Base-by-base conservation (phyloP, 2,888 invertebrate species). In the Mycalesis mineus region DNA sequence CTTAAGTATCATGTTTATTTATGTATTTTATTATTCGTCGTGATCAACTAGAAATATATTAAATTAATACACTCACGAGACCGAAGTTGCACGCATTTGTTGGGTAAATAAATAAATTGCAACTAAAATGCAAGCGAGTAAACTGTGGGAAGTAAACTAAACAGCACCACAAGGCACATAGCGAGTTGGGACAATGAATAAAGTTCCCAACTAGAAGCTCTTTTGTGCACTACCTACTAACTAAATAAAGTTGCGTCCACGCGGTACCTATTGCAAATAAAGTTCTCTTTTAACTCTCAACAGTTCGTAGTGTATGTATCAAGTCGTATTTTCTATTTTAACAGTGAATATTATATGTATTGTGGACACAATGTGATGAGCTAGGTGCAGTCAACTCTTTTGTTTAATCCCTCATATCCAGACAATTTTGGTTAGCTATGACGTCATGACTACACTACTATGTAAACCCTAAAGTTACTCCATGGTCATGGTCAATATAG, bases 161-260 rank as follows among this genome's bases (percentile, higher is more conserved):
- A 22, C 22, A 39, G 13, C 17, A 39, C 29, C 50, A 29, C 50
- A 40, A 29, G 39, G 31, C 50, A 15, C 28, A 51, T 5, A 11
- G 9, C 4, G 36, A 36, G 36, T 36, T 11, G 14, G 39, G 28
- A 51, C 40, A 51, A 15, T 41, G 14, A 50, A 14, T 29, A 58
- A 53, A 58, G 49, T 58, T 58, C 13, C 22, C 14, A 39, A 41
- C 40, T 15, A 14, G n/a, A 9, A 54, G 49, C 58, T 52, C 57
- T 54, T 58, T 60, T 60, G 49, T 55, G 57, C 55, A 57, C 56
- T 51, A 55, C 47, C 54, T 9, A 42, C 45, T 37, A 49, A 49
- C 36, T 51, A 37, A 49, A 36, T 49, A 51, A 51, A 40, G 40
- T 40, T 40, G 7, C 40, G 29, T 29, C 40, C 40, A 41, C 14